These are phyloP conservation scores for Ladona fulva DNA, from an alignment of 1,140 invertebrate genomes.

Conservation along the genomic window DNA sequence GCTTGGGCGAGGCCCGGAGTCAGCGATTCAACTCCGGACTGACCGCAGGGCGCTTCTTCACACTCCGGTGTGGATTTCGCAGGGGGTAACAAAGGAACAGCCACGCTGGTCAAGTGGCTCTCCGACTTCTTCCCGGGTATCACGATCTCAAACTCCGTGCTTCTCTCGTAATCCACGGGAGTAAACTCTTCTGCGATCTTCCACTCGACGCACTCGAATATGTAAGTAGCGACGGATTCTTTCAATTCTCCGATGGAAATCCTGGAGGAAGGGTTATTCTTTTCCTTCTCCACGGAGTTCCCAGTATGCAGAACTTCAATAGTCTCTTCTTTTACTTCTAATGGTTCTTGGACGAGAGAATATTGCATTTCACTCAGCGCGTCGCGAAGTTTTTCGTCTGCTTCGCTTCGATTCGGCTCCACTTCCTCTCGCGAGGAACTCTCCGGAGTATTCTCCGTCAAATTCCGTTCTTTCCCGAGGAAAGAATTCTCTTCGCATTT, in stretches of 20 bases:
- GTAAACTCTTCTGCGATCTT: not conserved
- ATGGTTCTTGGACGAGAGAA: too few species aligned
- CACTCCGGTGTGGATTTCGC: not conserved
- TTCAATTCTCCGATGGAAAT: too few species aligned
- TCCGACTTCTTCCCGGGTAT: not conserved
- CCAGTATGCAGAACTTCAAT: not conserved
- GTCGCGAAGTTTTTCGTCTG: too few species aligned
- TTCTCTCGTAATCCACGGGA: not conserved
- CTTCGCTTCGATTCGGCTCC: too few species aligned
- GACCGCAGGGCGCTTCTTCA: not conserved
- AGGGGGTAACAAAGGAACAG: not conserved
- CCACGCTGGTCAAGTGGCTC: not conserved
- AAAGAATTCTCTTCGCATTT: too few species aligned
- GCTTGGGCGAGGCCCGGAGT: not conserved
- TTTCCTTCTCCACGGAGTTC: not conserved
- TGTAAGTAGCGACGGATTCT: not conserved
- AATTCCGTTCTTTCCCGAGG: too few species aligned
- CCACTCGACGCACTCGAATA: not conserved
- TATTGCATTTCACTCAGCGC: too few species aligned
- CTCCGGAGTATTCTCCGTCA: too few species aligned
- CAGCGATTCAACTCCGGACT: not conserved
- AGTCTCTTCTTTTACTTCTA: too few species aligned
- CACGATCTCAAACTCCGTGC: not conserved
- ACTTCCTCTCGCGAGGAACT: too few species aligned
- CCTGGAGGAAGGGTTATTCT: too few species aligned